phyloP scores from a whole-genome alignment of 2,888 invertebrate species.

The Heliconius erato region DNA sequence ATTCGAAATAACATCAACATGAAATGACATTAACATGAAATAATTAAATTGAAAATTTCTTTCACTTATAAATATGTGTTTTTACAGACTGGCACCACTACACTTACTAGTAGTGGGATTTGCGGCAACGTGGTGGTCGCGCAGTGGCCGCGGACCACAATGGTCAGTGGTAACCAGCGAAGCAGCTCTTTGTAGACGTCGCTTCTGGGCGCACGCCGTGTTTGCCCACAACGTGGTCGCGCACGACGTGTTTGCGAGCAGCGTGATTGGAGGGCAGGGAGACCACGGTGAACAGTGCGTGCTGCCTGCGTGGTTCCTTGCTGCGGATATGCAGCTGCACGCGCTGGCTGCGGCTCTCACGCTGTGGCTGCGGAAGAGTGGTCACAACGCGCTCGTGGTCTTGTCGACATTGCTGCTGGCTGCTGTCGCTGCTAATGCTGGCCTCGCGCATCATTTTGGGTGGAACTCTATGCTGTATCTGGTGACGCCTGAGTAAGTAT shows the following conservation, averaged over 20 bases:
- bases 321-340: constrained; percentile 74
- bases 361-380: constrained; percentile 57
- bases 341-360: constrained; percentile 59
- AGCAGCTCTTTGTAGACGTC: constrained; percentile 62
- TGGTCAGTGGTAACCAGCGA: constrained; percentile 67
- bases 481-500: constrained; percentile 4
- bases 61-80: background rate
- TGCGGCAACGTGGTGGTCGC: constrained; percentile 68
- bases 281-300: constrained; percentile 66
- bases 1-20: too few species aligned
- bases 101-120: constrained; percentile 66
- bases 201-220: constrained; percentile 71
- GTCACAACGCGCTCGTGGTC: constrained; percentile 50
- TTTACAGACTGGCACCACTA: constrained; percentile 62
- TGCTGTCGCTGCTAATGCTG: constrained; percentile 58
- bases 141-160: constrained; percentile 62
- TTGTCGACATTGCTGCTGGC: constrained; percentile 26
- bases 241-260: constrained; percentile 67
- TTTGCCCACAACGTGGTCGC: constrained; percentile 68
- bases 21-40: background rate
- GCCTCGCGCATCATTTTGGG: constrained; percentile 59
- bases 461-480: constrained; percentile 67
- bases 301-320: constrained; percentile 73
- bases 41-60: background rate
- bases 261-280: constrained; percentile 57